phyloP scores from a whole-genome alignment of 2,888 invertebrate genomes.

The Empis stercorea region DNA sequence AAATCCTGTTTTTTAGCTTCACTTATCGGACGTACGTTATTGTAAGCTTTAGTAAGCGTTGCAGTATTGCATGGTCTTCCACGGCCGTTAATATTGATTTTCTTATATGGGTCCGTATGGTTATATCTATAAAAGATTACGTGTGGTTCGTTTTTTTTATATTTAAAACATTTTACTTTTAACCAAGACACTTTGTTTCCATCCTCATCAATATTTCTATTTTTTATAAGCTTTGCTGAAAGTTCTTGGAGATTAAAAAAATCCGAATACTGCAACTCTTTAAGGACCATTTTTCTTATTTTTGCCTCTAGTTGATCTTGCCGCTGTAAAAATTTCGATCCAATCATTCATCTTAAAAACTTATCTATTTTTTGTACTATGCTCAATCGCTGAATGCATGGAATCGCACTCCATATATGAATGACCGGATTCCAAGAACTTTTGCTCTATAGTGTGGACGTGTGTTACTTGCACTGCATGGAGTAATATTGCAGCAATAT shows the following conservation, averaged over 20 bases:
- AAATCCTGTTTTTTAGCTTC: too few species aligned
- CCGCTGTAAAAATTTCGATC: slow-evolving; percentile 3
- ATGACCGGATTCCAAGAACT: slow-evolving; percentile 19
- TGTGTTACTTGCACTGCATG: slow-evolving; percentile 13
- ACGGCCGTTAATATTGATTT: not conserved
- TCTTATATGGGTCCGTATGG: not conserved
- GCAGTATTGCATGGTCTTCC: too few species aligned
- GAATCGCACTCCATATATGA: too few species aligned
- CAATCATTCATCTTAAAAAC: slow-evolving; percentile 3
- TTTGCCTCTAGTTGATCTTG: slow-evolving; percentile 4
- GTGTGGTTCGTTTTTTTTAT: slow-evolving; percentile 1
- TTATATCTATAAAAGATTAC: not conserved
- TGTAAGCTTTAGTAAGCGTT: too few species aligned
- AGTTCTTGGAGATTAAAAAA: slow-evolving; percentile 1
- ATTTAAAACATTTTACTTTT: slow-evolving; percentile 4
- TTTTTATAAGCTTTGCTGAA: not conserved
- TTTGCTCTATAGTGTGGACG: slow-evolving; percentile 15
- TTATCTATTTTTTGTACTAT: slow-evolving; percentile 1
- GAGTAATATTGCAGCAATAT: slow-evolving; percentile 12
- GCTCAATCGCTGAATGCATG: slow-evolving; percentile 2
- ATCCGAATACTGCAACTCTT: not conserved
- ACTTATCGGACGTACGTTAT: too few species aligned
- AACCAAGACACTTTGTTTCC: slow-evolving; percentile 3
- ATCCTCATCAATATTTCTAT: slow-evolving; percentile 1
- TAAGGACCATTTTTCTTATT: not conserved